Evolutionary conservation across 2,888 invertebrate species (phyloP), one percentile per base, ranked within the genome.

Genomic region (Pteria penguin): DNA sequence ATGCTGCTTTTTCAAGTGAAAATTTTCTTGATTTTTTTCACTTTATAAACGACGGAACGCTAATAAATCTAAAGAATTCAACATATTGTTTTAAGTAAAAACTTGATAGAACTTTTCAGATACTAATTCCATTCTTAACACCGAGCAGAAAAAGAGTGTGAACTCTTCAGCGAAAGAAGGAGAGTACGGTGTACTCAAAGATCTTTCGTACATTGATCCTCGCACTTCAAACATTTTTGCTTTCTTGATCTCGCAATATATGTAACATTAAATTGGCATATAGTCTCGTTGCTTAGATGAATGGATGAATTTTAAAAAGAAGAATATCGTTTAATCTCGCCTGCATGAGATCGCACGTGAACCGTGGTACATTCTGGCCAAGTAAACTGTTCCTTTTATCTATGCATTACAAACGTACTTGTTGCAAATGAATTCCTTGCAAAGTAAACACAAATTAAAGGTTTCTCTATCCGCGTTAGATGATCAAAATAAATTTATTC

Each of bases 291-390:
- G 14, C 27, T 60, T 60, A 26, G 60, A 60, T 24, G 60, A 26
- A 60, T 60, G 45, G 18, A 60, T 60, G 60, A 60, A 60, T 26
- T 60, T 60, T 60, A 60, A 60, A 60, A 60, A 27, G 60, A 45
- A 45, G 60, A 60, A 26, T 22, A 11, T n/a, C 27, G 18, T 60
- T 60, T 60, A 60, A 60, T 60, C 60, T 60, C 18, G 18, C 60
- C 27, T 60, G 24, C 27, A 26, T 24, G 27, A 4, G 60, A 11
- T 26, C 4, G 45, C 45, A 45, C 18, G 45, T 18, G 45, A 45
- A 45, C 45, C 45, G 18, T 45, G 45, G 45, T 18, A 18, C 45
- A 45, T 45, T 45, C 11, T 14, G 18, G 11, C 8, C 18, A 45
- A 14, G 45, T 45, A 45, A 45, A 45, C 45, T 14, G 45, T 18